Evolutionary conservation across 2,888 invertebrate species (phyloP).

Genomic region (Azorinus chamasolen): DNA sequence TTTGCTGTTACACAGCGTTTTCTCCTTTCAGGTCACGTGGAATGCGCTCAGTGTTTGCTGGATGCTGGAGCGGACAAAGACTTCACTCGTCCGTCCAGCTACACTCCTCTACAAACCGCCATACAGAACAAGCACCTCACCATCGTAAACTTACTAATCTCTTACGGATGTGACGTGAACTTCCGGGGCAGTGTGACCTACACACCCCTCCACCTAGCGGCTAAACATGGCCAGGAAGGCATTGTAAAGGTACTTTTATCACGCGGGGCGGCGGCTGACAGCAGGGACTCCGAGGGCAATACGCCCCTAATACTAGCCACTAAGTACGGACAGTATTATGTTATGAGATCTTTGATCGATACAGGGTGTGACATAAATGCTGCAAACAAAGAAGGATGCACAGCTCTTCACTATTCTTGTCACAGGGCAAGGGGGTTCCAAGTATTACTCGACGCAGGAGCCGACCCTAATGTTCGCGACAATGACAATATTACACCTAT

Average conservation of each 20-base stretch:
- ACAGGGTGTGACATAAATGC: slow-evolving; percentile 73
- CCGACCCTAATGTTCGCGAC: slow-evolving; percentile 79
- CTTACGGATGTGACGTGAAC: slow-evolving; percentile 63
- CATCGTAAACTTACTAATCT: slow-evolving; percentile 57
- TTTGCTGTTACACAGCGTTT: not conserved
- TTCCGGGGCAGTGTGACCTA: slow-evolving; percentile 21
- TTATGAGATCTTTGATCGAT: slow-evolving; percentile 64
- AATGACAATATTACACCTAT: slow-evolving; percentile 81
- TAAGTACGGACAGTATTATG: slow-evolving; percentile 67
- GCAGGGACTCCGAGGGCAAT: slow-evolving; percentile 72
- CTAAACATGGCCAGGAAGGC: slow-evolving; percentile 68
- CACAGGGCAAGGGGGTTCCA: slow-evolving; percentile 79
- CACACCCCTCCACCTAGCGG: slow-evolving; percentile 78
- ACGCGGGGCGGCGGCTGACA: slow-evolving; percentile 71
- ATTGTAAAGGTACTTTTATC: slow-evolving; percentile 71
- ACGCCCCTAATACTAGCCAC: slow-evolving; percentile 81
- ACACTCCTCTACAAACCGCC: slow-evolving; percentile 72
- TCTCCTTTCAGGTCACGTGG: slow-evolving; percentile 52
- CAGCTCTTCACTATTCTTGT: slow-evolving; percentile 87
- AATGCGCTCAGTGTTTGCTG: slow-evolving; percentile 71
- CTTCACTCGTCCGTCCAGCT: slow-evolving; percentile 54
- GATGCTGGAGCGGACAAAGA: slow-evolving; percentile 67
- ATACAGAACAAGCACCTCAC: slow-evolving; percentile 58
- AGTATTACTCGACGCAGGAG: slow-evolving; percentile 78
- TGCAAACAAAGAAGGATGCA: slow-evolving; percentile 86